phyloP scores from a whole-genome alignment of 2,113 vertebrate genomes.

The Corythaixoides concolor region DNA sequence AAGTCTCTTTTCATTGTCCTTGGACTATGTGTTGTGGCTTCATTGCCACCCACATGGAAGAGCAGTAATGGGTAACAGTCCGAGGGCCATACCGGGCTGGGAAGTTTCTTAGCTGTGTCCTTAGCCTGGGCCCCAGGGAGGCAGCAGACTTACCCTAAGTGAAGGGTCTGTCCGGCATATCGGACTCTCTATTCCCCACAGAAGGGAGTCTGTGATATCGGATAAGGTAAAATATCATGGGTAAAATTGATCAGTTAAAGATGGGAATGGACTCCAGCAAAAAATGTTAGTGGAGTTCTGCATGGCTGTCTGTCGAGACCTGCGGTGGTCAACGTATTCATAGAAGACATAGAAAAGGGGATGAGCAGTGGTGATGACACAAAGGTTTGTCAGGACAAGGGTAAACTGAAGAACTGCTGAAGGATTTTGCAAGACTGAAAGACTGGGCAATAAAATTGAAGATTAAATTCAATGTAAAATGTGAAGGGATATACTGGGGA shows the following conservation, averaged over 20 bases:
- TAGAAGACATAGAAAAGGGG: neutral
- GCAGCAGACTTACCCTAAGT: no score
- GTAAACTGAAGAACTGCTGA: neutral
- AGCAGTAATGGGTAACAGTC: no score
- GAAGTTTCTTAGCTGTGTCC: no score
- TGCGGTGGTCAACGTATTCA: neutral
- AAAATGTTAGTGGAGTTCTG: neutral
- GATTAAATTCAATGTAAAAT: neutral
- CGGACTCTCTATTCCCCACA: no score
- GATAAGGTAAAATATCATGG: neutral
- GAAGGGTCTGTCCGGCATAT: no score
- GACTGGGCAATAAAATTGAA: neutral
- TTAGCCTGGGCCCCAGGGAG: no score
- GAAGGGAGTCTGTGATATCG: neutral
- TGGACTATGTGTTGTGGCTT: no score
- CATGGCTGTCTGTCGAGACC: neutral
- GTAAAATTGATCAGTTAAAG: neutral
- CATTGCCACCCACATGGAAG: no score
- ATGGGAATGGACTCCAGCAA: neutral
- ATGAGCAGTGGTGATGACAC: fast-evolving
- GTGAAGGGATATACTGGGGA: neutral
- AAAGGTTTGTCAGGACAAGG: neutral
- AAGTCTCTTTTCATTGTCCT: no score
- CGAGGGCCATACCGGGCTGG: no score
- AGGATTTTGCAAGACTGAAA: neutral